phyloP scores from a whole-genome alignment of 1,140 invertebrate genomes.

The Drosophila watanabei region DNA sequence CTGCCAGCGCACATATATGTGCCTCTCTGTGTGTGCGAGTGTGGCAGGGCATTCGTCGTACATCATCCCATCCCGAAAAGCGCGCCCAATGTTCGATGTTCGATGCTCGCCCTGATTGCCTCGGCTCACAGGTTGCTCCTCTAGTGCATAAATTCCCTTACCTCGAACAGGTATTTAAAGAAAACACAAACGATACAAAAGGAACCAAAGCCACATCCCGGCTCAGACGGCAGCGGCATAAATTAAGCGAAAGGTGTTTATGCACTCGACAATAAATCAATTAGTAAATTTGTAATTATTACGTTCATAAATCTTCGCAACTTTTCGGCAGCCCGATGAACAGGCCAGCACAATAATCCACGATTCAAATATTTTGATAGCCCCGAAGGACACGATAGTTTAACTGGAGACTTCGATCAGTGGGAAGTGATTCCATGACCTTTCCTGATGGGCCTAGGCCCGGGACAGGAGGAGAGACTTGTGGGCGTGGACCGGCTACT shows the following conservation, averaged over 20 bases:
- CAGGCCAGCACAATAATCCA: conserved; percentile 26
- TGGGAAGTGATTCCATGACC: conserved; percentile 28
- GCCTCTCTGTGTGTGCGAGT: conserved; percentile 27
- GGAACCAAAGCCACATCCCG: not conserved
- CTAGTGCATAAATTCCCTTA: conserved; percentile 70
- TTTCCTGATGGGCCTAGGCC: not conserved
- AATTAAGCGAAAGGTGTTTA: conserved; percentile 82
- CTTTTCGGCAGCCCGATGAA: conserved; percentile 45
- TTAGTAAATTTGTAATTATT: conserved; percentile 85
- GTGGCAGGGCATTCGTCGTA: conserved; percentile 77
- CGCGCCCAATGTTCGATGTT: conserved; percentile 39
- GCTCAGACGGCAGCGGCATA: conserved; percentile 58
- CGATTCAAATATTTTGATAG: conserved; percentile 62
- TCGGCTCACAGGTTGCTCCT: conserved; percentile 72
- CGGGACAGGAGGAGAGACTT: not conserved
- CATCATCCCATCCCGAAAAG: conserved; percentile 76
- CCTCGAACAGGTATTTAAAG: conserved; percentile 69
- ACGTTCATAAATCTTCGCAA: conserved; percentile 80
- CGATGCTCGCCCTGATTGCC: conserved; percentile 64
- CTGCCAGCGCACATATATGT: not conserved
- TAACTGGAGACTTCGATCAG: conserved; percentile 12
- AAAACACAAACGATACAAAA: conserved; percentile 36
- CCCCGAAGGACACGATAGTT: conserved; percentile 30
- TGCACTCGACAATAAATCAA: conserved; percentile 85
- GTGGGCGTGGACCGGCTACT: conserved; percentile 29